Conservation (phyloP, 1,140 invertebrate species). For the Macrotrachela quadricornifera region DNA sequence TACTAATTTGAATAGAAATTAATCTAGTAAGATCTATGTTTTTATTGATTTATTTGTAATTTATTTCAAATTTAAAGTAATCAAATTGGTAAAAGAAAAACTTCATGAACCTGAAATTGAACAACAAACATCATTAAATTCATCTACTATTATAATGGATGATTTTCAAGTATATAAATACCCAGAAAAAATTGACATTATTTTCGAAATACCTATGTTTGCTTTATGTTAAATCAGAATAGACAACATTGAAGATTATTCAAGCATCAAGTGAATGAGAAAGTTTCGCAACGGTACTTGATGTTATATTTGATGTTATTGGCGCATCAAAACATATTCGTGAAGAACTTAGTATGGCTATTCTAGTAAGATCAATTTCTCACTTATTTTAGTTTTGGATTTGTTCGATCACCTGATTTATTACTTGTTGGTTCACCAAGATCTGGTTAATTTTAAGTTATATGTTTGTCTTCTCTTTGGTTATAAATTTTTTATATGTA, state of each 20-base stretch:
- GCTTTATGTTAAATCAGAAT: too few species aligned
- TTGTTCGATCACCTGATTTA: slow-evolving; percentile 56
- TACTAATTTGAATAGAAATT: background rate
- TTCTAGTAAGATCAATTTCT: too few species aligned
- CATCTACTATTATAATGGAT: background rate
- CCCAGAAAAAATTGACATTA: too few species aligned
- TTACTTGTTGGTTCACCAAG: slow-evolving; percentile 79
- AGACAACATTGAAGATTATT: background rate
- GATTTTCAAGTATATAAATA: slow-evolving; percentile 3
- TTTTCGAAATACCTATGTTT: too few species aligned
- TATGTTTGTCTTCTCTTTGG: too few species aligned
- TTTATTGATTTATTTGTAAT: background rate
- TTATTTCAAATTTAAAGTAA: background rate
- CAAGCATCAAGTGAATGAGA: slow-evolving; percentile 83
- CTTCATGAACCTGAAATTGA: background rate
- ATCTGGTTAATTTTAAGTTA: too few species aligned
- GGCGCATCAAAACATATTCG: slow-evolving; percentile 69
- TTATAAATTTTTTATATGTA: too few species aligned
- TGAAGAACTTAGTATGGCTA: slow-evolving; percentile 65
- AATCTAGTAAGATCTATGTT: background rate
- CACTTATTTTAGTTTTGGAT: too few species aligned
- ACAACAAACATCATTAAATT: too few species aligned
- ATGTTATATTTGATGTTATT: slow-evolving; percentile 88
- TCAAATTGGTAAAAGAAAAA: slow-evolving; percentile 1
- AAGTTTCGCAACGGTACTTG: slow-evolving; percentile 87